Percentiles rank a stretch among this genome's conserved stretches.
These are phyloP conservation scores for Phoeniculus purpureus DNA, from an alignment of 2,797 vertebrate species.

Conservation along the genomic window DNA sequence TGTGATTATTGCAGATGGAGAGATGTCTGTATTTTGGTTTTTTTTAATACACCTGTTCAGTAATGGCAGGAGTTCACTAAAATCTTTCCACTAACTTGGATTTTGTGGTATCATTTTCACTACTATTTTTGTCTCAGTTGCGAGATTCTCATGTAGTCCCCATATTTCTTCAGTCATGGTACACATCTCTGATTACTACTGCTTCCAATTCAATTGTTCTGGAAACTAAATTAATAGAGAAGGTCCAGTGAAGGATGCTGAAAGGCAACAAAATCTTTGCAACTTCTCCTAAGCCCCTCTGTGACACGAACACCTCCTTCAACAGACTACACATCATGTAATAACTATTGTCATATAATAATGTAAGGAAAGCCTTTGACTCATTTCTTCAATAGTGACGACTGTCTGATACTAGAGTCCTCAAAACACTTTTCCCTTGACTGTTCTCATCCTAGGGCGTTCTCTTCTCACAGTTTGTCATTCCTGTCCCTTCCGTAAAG, in stretches of 20 bases:
- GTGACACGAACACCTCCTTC: not conserved
- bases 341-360: not conserved
- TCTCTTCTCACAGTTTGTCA: not conserved
- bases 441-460: not conserved
- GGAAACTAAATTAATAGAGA: not conserved
- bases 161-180: not conserved
- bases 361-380: not conserved
- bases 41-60: not conserved
- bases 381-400: not conserved
- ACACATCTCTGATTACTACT: not conserved
- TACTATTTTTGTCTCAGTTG: not conserved
- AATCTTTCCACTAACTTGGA: not conserved
- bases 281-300: not conserved
- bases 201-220: not conserved
- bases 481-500: not conserved
- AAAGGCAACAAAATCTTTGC: not conserved
- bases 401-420: fast-evolving
- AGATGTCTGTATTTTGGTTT: not conserved
- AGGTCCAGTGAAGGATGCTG: not conserved
- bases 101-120: not conserved
- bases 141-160: not conserved
- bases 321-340: not conserved
- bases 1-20: not conserved
- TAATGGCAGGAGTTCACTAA: not conserved
- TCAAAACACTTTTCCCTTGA: not conserved